Conservation (phyloP, 35 echinoderm and acorn worm genomes). For the Amphiura filiformis region DNA sequence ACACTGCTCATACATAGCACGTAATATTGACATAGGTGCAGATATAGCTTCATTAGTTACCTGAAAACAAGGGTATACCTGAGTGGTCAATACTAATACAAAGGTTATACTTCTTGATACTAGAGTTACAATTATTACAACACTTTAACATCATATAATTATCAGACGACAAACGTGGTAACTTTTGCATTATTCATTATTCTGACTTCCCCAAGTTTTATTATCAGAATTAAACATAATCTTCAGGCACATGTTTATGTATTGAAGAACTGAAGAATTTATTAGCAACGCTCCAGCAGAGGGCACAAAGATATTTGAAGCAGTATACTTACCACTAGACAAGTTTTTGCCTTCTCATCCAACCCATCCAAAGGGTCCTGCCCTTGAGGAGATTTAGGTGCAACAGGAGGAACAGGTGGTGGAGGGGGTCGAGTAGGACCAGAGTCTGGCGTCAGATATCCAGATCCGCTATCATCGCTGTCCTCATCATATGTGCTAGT, state of each 20-base stretch:
- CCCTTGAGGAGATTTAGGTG: background rate
- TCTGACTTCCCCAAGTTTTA: too few relatives aligned
- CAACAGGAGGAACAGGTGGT: background rate
- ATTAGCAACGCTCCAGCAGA: too few relatives aligned
- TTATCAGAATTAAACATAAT: too few relatives aligned
- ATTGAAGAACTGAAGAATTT: too few relatives aligned
- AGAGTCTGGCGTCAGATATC: constrained; percentile 26
- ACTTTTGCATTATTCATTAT: too few relatives aligned
- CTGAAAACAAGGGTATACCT: constrained; percentile 52
- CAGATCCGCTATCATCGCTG: constrained; percentile 29
- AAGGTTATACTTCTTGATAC: background rate
- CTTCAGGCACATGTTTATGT: too few relatives aligned
- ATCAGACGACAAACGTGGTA: too few relatives aligned
- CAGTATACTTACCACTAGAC: constrained; percentile 66
- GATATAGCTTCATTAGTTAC: constrained; percentile 82
- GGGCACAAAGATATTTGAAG: too few relatives aligned
- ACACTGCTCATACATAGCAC: constrained; percentile 86
- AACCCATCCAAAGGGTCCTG: constrained; percentile 69
- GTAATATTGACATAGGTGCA: constrained; percentile 70
- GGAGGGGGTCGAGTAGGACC: constrained; percentile 32
- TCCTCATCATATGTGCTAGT: constrained; percentile 33
- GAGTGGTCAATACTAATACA: background rate
- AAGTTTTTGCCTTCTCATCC: constrained; percentile 79
- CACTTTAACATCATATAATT: background rate
- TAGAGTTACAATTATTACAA: background rate